Evolutionary conservation across 23 tunicate species (phyloP).

Genomic region (Ciona savignyi): DNA sequence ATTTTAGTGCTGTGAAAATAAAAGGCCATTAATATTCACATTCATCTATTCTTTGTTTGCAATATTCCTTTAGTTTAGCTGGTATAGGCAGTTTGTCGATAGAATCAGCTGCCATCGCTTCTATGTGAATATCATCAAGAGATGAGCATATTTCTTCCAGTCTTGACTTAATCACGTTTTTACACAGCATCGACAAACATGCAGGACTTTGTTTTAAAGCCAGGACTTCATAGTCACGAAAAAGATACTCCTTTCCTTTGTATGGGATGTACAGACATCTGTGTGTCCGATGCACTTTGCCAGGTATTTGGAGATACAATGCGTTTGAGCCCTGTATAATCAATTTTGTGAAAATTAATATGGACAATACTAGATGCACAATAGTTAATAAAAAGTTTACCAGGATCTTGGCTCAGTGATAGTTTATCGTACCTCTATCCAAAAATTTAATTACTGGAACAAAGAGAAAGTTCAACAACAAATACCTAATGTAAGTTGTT

Average conservation of each 20-base stretch:
- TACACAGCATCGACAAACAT: constrained; percentile 19
- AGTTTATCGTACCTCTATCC: too few species aligned
- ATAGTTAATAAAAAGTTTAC: too few species aligned
- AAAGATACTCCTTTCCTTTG: constrained; percentile 63
- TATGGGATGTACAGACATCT: constrained; percentile 73
- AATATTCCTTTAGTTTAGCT: constrained; percentile 46
- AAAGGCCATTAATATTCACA: background rate
- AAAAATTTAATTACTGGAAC: too few species aligned
- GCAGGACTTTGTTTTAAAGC: constrained; percentile 61
- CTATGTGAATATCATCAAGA: background rate
- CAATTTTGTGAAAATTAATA: too few species aligned
- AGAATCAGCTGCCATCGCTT: constrained; percentile 1
- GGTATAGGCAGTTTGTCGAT: constrained; percentile 48
- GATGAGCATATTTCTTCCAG: background rate
- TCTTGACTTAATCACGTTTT: background rate
- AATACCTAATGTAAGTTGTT: too few species aligned
- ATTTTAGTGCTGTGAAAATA: background rate
- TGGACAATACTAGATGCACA: too few species aligned
- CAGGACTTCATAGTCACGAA: constrained; percentile 63
- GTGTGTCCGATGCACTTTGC: constrained; percentile 77
- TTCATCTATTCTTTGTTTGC: constrained; percentile 13
- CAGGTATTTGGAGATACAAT: constrained; percentile 61
- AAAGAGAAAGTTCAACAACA: too few species aligned
- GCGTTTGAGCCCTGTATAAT: too few species aligned
- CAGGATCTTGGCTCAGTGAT: too few species aligned